These are phyloP conservation scores for Leptopilina myrica DNA, from an alignment of 2,888 invertebrate genomes.

Conservation along the genomic window DNA sequence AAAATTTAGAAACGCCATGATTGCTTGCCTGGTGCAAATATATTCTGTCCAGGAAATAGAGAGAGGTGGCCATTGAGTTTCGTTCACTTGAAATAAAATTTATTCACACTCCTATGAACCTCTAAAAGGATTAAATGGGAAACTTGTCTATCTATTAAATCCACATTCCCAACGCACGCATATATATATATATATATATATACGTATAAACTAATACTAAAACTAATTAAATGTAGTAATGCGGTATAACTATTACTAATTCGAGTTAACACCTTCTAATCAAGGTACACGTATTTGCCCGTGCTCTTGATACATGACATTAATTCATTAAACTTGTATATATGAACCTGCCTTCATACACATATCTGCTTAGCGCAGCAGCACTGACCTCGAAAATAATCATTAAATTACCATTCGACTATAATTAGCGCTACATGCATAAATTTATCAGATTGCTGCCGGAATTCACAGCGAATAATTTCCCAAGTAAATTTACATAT, in stretches of 20 bases:
- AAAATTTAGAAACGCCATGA: too few species aligned
- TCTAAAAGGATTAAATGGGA: slow-evolving; percentile 12
- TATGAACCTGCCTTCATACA: slow-evolving; percentile 3
- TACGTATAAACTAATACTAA: background rate
- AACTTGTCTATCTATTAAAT: slow-evolving; percentile 28
- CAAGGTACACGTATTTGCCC: slow-evolving; percentile 12
- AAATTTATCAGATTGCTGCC: background rate
- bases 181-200: background rate
- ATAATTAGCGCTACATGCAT: background rate
- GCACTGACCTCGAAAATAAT: slow-evolving; percentile 29
- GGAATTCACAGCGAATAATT: slow-evolving; percentile 3
- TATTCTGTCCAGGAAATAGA: background rate
- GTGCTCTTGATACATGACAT: slow-evolving; percentile 10
- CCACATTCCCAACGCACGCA: background rate
- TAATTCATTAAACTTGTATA: slow-evolving; percentile 30
- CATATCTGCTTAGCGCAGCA: background rate
- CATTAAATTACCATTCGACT: slow-evolving; percentile 13
- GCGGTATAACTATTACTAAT: slow-evolving; percentile 23
- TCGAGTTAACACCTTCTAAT: slow-evolving; percentile 27
- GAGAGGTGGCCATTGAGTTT: background rate
- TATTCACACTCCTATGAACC: background rate
- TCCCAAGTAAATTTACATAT: background rate
- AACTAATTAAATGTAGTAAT: slow-evolving; percentile 23
- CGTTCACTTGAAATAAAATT: background rate
- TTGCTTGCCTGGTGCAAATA: too few species aligned